Percentiles rank a stretch among this genome's conserved stretches.
phyloP scores from a whole-genome alignment of 1,140 invertebrate genomes.

The Drosophila biarmipes region DNA sequence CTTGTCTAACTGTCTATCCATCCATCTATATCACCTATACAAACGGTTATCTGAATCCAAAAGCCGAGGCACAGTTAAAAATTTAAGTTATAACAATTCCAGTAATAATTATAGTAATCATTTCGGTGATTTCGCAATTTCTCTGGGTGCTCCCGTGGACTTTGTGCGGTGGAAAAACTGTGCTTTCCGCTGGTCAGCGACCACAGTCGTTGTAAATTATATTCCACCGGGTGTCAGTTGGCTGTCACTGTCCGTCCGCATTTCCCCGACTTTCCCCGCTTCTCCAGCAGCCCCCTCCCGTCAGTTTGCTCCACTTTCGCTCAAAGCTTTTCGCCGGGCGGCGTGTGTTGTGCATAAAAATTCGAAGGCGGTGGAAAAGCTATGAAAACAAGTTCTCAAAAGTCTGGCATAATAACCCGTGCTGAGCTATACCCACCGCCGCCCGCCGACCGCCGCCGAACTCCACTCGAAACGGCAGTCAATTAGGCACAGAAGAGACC shows the following conservation, averaged over 20 bases:
- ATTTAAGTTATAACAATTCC: not conserved
- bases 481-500: conserved; percentile 64
- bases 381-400: conserved; percentile 54
- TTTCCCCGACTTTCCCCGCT: not conserved
- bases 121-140: conserved; percentile 7
- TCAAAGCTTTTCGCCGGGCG: conserved; percentile 1
- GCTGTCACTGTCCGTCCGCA: conserved; percentile 19
- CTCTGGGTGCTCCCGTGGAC: conserved; percentile 4
- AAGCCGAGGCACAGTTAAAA: too few relatives aligned
- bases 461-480: conserved; percentile 59
- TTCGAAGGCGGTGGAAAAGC: conserved; percentile 9
- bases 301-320: conserved; percentile 8
- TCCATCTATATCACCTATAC: too few relatives aligned
- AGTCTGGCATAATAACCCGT: conserved; percentile 58
- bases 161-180: conserved; percentile 45
- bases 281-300: not conserved
- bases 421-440: not conserved
- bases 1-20: too few relatives aligned
- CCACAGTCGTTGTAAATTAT: conserved; percentile 60
- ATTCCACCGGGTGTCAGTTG: conserved; percentile 69
- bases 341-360: conserved; percentile 51
- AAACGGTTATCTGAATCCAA: too few relatives aligned
- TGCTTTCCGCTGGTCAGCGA: conserved; percentile 40
- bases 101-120: conserved; percentile 1
- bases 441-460: not conserved